phyloP scores from a whole-genome alignment of 2,797 vertebrate genomes.

The Cetoscarus ocellatus region DNA sequence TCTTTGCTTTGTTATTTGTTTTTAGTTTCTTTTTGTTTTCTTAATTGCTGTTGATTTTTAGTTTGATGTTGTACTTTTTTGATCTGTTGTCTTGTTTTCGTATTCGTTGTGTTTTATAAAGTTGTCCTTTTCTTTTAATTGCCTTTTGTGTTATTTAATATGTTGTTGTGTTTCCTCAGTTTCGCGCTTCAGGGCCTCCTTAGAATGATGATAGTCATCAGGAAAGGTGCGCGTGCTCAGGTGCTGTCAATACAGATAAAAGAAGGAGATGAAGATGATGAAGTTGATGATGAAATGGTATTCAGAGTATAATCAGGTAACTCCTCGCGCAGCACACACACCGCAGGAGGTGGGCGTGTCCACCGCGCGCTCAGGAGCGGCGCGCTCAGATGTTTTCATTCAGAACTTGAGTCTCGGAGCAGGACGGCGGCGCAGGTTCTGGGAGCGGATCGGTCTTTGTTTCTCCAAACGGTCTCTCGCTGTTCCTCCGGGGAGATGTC shows the following conservation, averaged over 20 bases:
- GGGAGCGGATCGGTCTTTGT: background rate
- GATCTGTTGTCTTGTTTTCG: too few species aligned
- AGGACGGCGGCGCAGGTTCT: conserved; percentile 10
- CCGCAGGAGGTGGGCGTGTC: conserved; percentile 73
- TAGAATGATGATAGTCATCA: too few species aligned
- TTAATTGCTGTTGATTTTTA: too few species aligned
- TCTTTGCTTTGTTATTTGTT: too few species aligned
- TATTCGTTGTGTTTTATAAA: too few species aligned
- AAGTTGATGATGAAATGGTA: background rate
- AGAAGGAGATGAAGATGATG: background rate
- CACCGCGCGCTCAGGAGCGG: conserved; percentile 42
- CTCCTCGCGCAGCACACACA: conserved; percentile 49
- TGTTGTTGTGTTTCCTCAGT: too few species aligned
- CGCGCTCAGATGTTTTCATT: conserved; percentile 46
- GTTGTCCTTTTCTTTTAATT: too few species aligned
- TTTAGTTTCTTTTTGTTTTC: too few species aligned
- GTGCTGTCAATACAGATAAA: too few species aligned
- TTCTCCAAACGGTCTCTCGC: background rate
- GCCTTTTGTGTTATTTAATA: too few species aligned
- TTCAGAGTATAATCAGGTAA: background rate
- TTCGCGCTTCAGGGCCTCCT: too few species aligned
- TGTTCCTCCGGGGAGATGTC: conserved; percentile 49
- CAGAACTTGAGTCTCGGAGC: conserved; percentile 46
- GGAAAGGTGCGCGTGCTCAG: background rate
- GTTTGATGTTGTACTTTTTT: too few species aligned